These are phyloP conservation scores for Catharus minimus DNA, from an alignment of 2,113 vertebrate genomes.

Conservation along the genomic window DNA sequence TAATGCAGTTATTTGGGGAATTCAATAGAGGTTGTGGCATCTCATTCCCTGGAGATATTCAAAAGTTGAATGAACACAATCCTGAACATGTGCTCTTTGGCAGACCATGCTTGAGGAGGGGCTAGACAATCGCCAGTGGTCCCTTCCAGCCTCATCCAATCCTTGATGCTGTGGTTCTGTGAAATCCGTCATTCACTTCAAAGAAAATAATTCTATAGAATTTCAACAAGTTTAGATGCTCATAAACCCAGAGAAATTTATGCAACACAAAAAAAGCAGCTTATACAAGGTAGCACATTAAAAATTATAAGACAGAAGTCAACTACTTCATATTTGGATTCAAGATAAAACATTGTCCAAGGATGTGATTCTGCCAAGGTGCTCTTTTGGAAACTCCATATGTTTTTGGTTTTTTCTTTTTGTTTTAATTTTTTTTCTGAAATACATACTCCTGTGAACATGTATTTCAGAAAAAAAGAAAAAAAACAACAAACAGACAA, in stretches of 20 bases:
- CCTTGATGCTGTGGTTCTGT: neutral
- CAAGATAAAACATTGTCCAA: neutral
- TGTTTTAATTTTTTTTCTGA: neutral
- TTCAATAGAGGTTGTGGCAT: neutral
- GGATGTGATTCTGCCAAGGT: neutral
- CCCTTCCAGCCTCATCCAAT: neutral
- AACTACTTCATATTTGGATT: neutral
- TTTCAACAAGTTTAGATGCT: neutral
- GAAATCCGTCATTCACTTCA: neutral
- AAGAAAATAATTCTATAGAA: neutral
- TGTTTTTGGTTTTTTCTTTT: too few relatives aligned
- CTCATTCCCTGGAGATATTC: neutral
- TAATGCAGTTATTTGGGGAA: neutral
- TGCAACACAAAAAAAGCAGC: neutral
- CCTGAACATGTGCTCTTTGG: neutral
- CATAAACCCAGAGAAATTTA: neutral
- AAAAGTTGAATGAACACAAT: neutral
- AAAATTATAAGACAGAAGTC: neutral
- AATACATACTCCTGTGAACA: neutral
- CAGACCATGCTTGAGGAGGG: neutral
- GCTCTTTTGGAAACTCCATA: neutral
- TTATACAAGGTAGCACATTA: neutral
- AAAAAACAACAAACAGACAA: too few relatives aligned
- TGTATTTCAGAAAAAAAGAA: too few relatives aligned
- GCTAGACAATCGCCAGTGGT: neutral